Evolutionary conservation across 2,797 vertebrate genomes (phyloP).

Genomic region (Gila robusta): DNA sequence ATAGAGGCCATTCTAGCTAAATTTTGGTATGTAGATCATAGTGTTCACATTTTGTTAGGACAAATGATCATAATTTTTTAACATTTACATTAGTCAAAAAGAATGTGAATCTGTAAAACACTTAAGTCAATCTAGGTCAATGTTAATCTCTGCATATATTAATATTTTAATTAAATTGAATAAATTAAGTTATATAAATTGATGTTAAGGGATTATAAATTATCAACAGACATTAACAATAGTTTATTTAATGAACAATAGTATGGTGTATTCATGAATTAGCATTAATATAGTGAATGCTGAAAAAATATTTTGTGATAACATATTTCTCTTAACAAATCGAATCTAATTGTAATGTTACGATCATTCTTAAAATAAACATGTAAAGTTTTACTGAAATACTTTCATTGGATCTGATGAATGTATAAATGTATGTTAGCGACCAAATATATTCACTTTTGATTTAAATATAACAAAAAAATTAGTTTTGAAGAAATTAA

Average conservation of each 20-base stretch:
- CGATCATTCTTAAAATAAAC: background rate
- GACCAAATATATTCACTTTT: background rate
- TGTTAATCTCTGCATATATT: background rate
- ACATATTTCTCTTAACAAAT: background rate
- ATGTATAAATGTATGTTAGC: background rate
- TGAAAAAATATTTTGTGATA: background rate
- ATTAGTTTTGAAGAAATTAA: background rate
- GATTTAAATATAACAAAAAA: background rate
- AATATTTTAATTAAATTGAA: background rate
- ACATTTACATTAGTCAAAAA: background rate
- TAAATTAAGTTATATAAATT: background rate
- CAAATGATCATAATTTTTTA: background rate
- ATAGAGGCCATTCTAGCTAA: constrained; percentile 40
- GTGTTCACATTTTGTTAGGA: background rate
- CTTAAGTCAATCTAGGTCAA: background rate
- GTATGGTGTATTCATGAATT: background rate
- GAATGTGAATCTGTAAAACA: background rate
- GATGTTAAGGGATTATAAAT: background rate
- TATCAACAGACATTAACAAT: background rate
- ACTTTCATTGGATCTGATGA: background rate
- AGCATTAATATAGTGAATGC: background rate
- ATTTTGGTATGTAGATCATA: constrained; percentile 1
- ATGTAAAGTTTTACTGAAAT: background rate
- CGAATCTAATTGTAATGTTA: background rate
- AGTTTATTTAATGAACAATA: background rate